Conservation (phyloP, 2,113 vertebrate species). For the Mystacornis crossleyi region DNA sequence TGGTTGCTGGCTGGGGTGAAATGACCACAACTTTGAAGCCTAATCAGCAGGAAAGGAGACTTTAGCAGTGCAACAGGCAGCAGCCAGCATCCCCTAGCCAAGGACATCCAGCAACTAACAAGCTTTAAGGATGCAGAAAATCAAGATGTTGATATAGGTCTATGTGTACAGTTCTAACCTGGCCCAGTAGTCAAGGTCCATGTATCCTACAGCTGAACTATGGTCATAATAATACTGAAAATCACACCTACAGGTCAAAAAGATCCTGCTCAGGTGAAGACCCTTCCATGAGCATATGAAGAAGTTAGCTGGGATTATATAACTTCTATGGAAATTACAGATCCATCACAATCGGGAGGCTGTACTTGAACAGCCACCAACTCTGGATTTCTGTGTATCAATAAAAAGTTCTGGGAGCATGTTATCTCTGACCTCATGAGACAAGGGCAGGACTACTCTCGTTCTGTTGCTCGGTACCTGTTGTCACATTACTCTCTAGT, state of each 20-base stretch:
- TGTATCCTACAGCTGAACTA: not conserved
- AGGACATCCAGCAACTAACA: no score
- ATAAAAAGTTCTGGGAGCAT: not conserved
- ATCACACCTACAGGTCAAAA: not conserved
- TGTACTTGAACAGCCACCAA: not conserved
- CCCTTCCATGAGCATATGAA: not conserved
- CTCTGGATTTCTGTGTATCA: not conserved
- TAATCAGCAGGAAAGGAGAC: not conserved
- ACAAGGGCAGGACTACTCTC: no score
- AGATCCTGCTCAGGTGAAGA: not conserved
- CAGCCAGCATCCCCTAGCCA: not conserved
- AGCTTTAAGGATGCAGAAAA: not conserved
- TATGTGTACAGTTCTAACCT: not conserved
- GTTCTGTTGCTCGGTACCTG: not conserved
- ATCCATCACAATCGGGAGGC: not conserved
- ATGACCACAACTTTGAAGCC: not conserved
- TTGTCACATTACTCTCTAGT: not conserved
- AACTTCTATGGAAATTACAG: not conserved
- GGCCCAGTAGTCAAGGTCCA: not conserved
- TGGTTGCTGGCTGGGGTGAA: not conserved
- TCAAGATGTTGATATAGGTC: not conserved
- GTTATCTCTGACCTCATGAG: not conserved
- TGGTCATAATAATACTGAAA: not conserved
- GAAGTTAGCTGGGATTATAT: not conserved
- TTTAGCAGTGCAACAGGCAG: not conserved